A percentile compares a stretch with the other conserved stretches of the same genome.
Conservation (phyloP, 1,140 invertebrate genomes). For the Mya arenaria region DNA sequence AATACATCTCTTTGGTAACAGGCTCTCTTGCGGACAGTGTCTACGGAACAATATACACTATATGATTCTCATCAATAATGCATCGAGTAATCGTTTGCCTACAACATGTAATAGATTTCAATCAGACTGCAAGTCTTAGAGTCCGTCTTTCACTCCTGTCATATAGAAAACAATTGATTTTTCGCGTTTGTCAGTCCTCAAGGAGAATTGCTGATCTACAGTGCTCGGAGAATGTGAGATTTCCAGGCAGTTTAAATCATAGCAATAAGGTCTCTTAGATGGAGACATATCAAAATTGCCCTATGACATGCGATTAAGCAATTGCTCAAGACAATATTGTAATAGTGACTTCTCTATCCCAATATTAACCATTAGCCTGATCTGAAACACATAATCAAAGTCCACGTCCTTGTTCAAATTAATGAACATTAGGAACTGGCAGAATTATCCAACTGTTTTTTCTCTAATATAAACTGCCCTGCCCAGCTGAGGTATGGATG, state of each 20-base stretch:
- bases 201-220: conserved; percentile 31
- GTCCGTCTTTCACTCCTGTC: conserved; percentile 47
- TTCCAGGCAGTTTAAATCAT: conserved; percentile 15
- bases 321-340: too few relatives aligned
- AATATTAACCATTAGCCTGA: too few relatives aligned
- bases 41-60: conserved; percentile 35
- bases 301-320: neutral
- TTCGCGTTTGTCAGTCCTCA: conserved; percentile 46
- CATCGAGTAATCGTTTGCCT: conserved; percentile 53
- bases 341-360: too few relatives aligned
- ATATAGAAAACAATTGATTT: conserved; percentile 61
- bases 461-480: too few relatives aligned
- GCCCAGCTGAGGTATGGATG: too few relatives aligned
- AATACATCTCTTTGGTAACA: conserved; percentile 38
- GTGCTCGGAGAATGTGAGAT: conserved; percentile 17
- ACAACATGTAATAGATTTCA: conserved; percentile 59
- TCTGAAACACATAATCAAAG: too few relatives aligned
- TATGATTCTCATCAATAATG: conserved; percentile 49
- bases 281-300: neutral
- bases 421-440: too few relatives aligned
- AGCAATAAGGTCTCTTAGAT: neutral
- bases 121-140: conserved; percentile 35
- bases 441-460: too few relatives aligned
- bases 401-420: too few relatives aligned
- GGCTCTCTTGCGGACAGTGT: conserved; percentile 11